Base-by-base conservation (phyloP, 2,888 invertebrate genomes). In the Eilema sororculum region DNA sequence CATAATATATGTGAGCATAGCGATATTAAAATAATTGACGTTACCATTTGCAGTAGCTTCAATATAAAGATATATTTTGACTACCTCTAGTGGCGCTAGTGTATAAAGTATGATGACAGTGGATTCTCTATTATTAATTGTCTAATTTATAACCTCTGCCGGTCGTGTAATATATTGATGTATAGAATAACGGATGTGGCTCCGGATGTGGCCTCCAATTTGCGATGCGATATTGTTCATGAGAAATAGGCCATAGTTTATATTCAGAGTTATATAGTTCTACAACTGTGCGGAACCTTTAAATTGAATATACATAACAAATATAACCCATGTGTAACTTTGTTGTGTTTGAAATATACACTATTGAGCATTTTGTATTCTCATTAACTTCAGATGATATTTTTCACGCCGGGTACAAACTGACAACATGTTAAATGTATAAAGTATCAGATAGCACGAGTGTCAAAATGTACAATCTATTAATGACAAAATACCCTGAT, bases 111-210 rank as follows among this genome's bases (percentile, higher is more conserved):
- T 52, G 75, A 28, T 28, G 73, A 74, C 72, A 77, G 60, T 52
- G 52, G 46, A 71, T 65, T 68, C 71, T 64, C 68, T 70, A 74
- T 74, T 76, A 81, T 83, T 78, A 83, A 83, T 78, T 71, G 75
- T 76, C 77, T 80, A 80, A 82, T 83, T 77, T 79, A 82, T 82
- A 77, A 78, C 79, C 72, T 63, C 71, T 65, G 68, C 73, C 71
- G 69, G 74, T 75, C 70, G 78, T 66, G 64, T 70, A 69, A 80
- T 74, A 63, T 73, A 79, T 79, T 63, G 74, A 77, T 76, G 65
- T 71, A 72, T 78, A 74, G 65, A 71, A 63, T 63, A 65, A 22
- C 78, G 76, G 73, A 79, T 72, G 68, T 71, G 33, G 65, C 41
- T 66, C 61, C 72, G 78, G 76, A 78, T 73, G 72, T 64, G 68